Base-by-base conservation (phyloP, 2,113 vertebrate genomes). In the Sialia sialis region DNA sequence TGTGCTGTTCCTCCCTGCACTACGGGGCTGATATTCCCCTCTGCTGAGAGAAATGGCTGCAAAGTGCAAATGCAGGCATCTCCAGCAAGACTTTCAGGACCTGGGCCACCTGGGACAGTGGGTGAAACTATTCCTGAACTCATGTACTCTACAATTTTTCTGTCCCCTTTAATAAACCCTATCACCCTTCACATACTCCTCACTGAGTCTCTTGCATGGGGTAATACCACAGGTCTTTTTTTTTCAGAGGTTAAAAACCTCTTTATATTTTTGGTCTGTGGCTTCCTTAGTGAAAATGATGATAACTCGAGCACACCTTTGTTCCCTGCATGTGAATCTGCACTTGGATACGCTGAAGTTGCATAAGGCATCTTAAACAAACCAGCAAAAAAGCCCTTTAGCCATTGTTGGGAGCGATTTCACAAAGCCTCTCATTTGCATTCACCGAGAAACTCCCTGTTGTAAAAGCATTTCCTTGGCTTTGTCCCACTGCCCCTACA, bases 11-110 rank as follows among this genome's bases (percentile, higher is more conserved):
- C 41, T 60, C 36, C 27, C 30, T 20, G 27, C 39, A 39, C 34
- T 0, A 0, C 27, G 3, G 16, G 67, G 36, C 39, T 43, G 83
- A 20, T 13, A 6, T 1, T 68, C 9, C 32, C 9, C 48, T 75
- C 26, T 80, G 10, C 51, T 1, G 16, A 36, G 29, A 6, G 32
- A 80, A 73, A 60, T 3, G 7, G 49, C 81, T 18, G 39, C 9
- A 32, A 63, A 81, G 5, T 30, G 46, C 59, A 70, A n/a, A 16
- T 36, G 23, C 39, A 43, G 69, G 41, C 78, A 7, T 52, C 26
- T 19, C 22, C 64, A 48, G 54, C 46, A 34, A 41, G 44, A 17
- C 20, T 43, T 72, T 10, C 32, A 68, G 54, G 0, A 29, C n/a
- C 10, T 16, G 20, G 6, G 22, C 41, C 9, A 27, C 41, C 34